Evolutionary conservation across 2,797 vertebrate genomes (phyloP), one percentile per base, ranked within the genome.

Genomic region (Brachyrhaphis roseni): DNA sequence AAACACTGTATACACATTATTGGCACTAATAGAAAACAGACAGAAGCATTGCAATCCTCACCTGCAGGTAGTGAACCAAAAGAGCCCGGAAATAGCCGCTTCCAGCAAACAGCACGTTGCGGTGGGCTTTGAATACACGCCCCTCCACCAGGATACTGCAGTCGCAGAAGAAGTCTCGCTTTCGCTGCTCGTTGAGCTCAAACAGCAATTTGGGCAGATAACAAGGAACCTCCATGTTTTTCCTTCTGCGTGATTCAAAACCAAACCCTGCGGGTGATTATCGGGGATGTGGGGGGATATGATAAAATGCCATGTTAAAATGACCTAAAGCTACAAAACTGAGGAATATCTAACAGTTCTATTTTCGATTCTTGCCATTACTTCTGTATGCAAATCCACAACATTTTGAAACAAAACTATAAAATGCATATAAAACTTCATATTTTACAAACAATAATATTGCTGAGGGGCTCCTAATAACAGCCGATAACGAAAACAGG

Each of bases 61-160:
- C 94, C 87, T 99, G 98, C 85, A 99, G 96, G 76, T 98, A 99
- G 88, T 98, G 98, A 62, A 99, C 96, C 79, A 99, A 94, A 78
- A 99, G 93, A 5, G 98, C 98, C 8, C 98, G 95, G 90, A 99
- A 99, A 86, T 99, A 99, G 55, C 98, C 98, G 0, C 98, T 99
- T 83, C 97, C 98, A 34, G 98, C 98, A 70, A 99, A 99, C 46
- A 99, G 85, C 43, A 99, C 98, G 90, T 99, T 99, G 23, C 97
- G 96, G 88, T 99, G 98, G 0, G 98, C 98, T 86, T 99, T 99
- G 92, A 99, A 99, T 85, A 99, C 97, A 6, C 98, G 94, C 3
- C 98, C 98, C 87, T 99, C 98, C 11, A 99, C 98, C 0, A 99
- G 97, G 89, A 99, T 97, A 92, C 98, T 99, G 94, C 98, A 99